A percentile compares a stretch with the other conserved stretches of the same genome.
phyloP scores from a whole-genome alignment of 2,797 vertebrate species.

The Crocidura indochinensis region DNA sequence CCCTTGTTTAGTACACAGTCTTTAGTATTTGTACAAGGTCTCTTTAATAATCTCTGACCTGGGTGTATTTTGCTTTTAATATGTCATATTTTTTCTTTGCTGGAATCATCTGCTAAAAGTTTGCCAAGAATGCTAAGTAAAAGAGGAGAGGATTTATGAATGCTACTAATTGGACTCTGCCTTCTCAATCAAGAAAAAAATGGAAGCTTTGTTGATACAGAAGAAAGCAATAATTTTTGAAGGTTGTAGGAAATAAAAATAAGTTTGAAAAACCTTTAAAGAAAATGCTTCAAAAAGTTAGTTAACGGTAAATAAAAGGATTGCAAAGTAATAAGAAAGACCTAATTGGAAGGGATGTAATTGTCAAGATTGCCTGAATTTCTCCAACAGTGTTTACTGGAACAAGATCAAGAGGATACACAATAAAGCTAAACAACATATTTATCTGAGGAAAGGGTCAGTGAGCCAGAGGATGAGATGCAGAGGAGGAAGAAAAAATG shows the following conservation, averaged over 20 bases:
- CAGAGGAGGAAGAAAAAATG: no score
- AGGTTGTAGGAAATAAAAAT: conserved; percentile 64
- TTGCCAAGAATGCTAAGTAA: conserved; percentile 8
- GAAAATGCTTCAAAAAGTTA: conserved; percentile 71
- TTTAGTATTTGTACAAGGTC: neutral
- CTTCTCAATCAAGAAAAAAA: neutral
- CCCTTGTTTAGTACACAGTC: neutral
- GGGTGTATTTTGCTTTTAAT: neutral
- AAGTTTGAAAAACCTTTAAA: conserved; percentile 56
- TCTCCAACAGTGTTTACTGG: conserved; percentile 46
- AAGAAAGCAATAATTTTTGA: conserved; percentile 12
- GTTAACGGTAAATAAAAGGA: conserved; percentile 62
- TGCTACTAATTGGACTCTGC: neutral
- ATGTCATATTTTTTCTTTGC: neutral
- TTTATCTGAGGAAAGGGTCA: no score
- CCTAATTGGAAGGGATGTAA: conserved; percentile 62
- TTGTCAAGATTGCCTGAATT: conserved; percentile 54
- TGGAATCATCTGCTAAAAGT: conserved; percentile 1
- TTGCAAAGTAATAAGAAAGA: neutral
- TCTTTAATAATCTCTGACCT: neutral
- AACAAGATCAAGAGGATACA: conserved; percentile 52
- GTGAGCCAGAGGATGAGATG: no score
- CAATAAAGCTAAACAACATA: conserved; percentile 50
- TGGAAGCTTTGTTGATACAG: conserved; percentile 5
- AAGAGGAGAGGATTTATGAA: neutral